Conservation (phyloP, 2,113 vertebrate genomes). For the Leucosticte australis region DNA sequence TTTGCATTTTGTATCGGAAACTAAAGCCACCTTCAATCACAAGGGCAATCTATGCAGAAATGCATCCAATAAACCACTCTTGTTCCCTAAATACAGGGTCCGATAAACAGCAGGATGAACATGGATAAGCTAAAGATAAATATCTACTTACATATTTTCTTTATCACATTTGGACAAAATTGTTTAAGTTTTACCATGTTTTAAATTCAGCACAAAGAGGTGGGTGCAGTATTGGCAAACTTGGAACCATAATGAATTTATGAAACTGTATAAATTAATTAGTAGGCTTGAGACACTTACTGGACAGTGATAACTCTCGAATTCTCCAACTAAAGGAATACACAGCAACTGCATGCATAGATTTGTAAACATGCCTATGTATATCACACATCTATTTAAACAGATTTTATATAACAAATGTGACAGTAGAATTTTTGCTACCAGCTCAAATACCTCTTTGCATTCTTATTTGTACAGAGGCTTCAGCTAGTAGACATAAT, state of each 20-base stretch:
- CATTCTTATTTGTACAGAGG: neutral
- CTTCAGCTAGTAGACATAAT: neutral
- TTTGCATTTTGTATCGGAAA: neutral
- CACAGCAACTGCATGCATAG: neutral
- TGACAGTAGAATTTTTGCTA: neutral
- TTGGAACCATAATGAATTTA: neutral
- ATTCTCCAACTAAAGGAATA: neutral
- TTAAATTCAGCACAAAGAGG: neutral
- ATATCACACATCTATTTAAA: neutral
- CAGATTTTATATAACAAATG: neutral
- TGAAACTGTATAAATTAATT: neutral
- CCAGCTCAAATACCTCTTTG: neutral
- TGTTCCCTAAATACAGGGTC: neutral
- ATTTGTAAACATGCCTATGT: neutral
- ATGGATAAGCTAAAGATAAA: neutral
- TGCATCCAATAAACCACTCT: neutral
- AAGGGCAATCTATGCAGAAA: neutral
- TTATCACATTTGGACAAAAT: neutral
- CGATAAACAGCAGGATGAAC: neutral
- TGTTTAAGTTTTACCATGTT: neutral
- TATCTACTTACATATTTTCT: neutral
- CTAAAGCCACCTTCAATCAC: neutral
- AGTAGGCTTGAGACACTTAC: neutral
- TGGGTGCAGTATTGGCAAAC: neutral
- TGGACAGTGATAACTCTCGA: neutral